phyloP scores from a whole-genome alignment of 2,113 vertebrate species.

The Pteropus alecto region DNA sequence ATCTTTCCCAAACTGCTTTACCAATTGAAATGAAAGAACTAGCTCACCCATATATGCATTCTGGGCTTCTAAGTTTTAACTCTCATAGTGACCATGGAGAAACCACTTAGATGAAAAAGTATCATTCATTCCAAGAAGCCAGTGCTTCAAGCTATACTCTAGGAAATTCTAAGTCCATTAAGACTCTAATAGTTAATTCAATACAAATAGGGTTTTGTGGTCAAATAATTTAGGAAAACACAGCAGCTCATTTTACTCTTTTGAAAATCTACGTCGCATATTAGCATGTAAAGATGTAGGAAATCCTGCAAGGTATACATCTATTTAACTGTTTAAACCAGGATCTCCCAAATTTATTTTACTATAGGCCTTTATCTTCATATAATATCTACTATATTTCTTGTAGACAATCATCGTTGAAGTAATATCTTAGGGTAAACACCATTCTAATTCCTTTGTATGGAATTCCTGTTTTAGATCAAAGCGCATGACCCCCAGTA shows the following conservation, averaged over 20 bases:
- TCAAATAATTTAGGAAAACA: conserved; percentile 8
- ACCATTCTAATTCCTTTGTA: neutral
- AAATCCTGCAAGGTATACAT: neutral
- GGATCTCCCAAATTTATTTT: neutral
- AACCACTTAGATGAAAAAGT: neutral
- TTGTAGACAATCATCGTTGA: neutral
- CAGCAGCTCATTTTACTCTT: neutral
- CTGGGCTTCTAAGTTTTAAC: conserved; percentile 31
- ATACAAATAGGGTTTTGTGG: neutral
- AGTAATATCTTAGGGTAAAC: neutral
- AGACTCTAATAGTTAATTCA: neutral
- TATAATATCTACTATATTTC: neutral
- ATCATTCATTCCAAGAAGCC: neutral
- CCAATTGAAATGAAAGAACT: conserved; percentile 37
- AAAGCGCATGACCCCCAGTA: neutral
- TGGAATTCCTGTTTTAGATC: neutral
- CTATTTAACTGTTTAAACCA: neutral
- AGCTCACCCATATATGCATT: conserved; percentile 13
- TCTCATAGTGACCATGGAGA: neutral
- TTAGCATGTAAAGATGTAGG: neutral
- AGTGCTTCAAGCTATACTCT: neutral
- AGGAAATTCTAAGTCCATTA: neutral
- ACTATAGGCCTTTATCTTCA: neutral
- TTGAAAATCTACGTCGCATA: neutral
- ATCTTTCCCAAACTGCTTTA: conserved; percentile 53